A percentile compares a stretch with the other conserved stretches of the same genome.
These are phyloP conservation scores for Lathamus discolor DNA, from an alignment of 2,113 vertebrate genomes.

Conservation along the genomic window DNA sequence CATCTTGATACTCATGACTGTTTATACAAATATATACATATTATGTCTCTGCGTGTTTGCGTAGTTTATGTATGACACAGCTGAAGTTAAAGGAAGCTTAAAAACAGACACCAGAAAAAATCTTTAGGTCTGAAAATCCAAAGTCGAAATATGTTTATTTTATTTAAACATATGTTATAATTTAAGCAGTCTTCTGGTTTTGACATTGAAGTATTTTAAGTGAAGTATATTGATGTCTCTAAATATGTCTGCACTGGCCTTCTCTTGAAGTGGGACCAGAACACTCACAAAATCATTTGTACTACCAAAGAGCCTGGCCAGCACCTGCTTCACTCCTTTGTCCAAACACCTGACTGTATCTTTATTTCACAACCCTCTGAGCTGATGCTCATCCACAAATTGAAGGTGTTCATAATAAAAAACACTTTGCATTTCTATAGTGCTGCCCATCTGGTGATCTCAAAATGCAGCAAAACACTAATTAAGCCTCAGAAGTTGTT, in stretches of 20 bases:
- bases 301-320: background rate
- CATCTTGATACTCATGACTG: background rate
- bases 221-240: background rate
- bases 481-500: background rate
- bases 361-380: background rate
- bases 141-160: background rate
- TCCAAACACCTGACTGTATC: background rate
- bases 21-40: background rate
- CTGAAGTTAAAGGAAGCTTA: background rate
- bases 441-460: conserved; percentile 8
- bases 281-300: background rate
- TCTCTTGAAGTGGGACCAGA: background rate
- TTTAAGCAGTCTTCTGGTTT: background rate
- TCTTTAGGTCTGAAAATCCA: background rate
- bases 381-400: background rate
- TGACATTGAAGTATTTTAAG: background rate
- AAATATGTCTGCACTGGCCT: background rate
- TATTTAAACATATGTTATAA: background rate
- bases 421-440: background rate
- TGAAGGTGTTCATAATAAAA: conserved; percentile 1
- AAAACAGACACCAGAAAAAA: background rate
- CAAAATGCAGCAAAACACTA: conserved; percentile 24
- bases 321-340: background rate
- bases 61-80: background rate
- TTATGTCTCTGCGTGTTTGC: background rate